phyloP scores from a whole-genome alignment of 2,113 vertebrate genomes.

The Phodopus roborovskii region DNA sequence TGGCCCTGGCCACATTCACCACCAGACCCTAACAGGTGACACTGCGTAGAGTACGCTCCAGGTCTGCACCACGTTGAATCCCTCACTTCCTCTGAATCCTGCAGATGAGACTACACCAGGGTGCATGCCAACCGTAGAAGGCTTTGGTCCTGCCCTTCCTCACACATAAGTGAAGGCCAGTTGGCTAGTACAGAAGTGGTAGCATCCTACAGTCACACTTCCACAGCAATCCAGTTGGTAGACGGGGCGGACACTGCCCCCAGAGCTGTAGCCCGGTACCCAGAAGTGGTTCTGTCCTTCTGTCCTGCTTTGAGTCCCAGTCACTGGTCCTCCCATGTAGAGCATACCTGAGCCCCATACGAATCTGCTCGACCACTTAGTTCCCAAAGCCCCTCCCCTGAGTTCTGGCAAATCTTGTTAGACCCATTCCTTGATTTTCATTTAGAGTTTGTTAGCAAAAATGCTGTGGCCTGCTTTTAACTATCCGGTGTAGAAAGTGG shows the following conservation, averaged over 20 bases:
- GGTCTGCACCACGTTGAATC: neutral
- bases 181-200: neutral
- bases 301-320: fast-evolving
- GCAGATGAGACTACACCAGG: neutral
- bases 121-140: neutral
- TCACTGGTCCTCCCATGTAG: neutral
- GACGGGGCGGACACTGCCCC: neutral
- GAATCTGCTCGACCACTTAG: fast-evolving
- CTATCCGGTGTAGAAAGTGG: fast-evolving
- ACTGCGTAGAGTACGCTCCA: fast-evolving
- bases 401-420: neutral
- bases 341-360: neutral
- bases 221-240: neutral
- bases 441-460: neutral
- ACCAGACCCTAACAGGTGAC: neutral
- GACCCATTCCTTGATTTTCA: no score
- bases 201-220: neutral
- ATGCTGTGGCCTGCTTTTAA: neutral
- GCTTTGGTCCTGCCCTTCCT: neutral
- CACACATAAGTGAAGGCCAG: neutral
- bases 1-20: fast-evolving
- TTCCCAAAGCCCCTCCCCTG: no score
- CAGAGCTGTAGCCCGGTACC: no score
- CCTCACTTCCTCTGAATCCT: neutral
- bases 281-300: neutral